Evolutionary conservation across 2,113 vertebrate genomes (phyloP).

Genomic region (Nycticebus coucang): DNA sequence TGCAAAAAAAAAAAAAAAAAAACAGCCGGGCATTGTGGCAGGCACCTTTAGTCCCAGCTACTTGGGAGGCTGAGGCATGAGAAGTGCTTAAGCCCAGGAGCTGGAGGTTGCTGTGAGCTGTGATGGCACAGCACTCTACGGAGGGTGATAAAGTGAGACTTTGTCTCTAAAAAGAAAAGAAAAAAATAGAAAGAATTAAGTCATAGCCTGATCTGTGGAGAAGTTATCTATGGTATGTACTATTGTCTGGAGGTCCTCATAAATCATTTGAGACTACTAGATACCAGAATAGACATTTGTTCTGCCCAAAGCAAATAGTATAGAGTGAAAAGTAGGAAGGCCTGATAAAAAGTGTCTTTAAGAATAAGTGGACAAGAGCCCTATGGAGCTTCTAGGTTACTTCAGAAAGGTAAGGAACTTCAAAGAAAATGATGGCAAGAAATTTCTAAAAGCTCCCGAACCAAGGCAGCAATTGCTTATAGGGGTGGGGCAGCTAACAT

Average conservation of each 20-base stretch:
- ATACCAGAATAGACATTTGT: neutral
- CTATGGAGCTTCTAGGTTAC: neutral
- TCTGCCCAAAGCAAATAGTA: constrained; percentile 38
- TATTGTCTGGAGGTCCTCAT: neutral
- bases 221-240: neutral
- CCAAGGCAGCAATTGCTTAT: neutral
- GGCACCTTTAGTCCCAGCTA: too few species aligned
- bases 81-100: too few species aligned
- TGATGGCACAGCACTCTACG: too few species aligned
- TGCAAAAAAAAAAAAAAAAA: too few species aligned
- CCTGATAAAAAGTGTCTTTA: neutral
- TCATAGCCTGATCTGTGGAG: neutral
- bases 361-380: neutral
- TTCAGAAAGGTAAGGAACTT: neutral
- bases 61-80: too few species aligned
- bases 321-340: neutral
- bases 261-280: constrained; percentile 10
- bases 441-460: constrained; percentile 23
- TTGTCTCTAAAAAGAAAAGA: too few species aligned
- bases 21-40: too few species aligned
- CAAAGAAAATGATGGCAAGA: neutral
- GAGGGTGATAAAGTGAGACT: too few species aligned
- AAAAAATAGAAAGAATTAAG: neutral
- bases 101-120: too few species aligned
- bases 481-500: neutral